phyloP scores from a whole-genome alignment of 2,113 vertebrate species.

The Corythornis madagascariensis region DNA sequence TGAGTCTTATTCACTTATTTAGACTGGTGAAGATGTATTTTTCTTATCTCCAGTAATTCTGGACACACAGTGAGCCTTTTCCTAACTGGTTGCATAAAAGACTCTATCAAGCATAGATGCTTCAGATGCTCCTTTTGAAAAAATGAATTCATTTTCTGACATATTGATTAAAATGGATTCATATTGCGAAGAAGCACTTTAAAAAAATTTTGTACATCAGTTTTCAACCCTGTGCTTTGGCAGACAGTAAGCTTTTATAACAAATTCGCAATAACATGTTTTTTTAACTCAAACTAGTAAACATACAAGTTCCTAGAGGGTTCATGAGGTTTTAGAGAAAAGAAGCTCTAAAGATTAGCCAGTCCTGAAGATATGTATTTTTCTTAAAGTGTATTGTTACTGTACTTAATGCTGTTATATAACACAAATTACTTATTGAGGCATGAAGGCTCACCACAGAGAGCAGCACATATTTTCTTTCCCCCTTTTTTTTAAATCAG shows the following conservation, averaged over 20 bases:
- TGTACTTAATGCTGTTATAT: conserved; percentile 32
- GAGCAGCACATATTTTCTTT: not conserved
- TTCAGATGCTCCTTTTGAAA: not conserved
- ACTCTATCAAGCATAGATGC: not conserved
- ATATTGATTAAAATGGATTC: not conserved
- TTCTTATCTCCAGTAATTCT: not conserved
- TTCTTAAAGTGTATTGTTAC: conserved; percentile 45
- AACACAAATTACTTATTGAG: conserved; percentile 55
- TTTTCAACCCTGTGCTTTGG: not conserved
- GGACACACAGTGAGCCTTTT: not conserved
- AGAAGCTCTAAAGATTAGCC: not conserved
- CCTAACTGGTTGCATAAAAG: not conserved
- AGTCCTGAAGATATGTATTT: not conserved
- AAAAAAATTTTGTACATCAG: not conserved
- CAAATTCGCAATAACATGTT: not conserved
- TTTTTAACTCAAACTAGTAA: not conserved
- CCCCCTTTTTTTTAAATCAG: not conserved
- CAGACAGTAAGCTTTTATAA: not conserved
- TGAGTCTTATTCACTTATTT: not conserved
- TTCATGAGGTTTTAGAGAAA: not conserved
- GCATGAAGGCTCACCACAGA: conserved; percentile 20
- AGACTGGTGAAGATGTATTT: not conserved
- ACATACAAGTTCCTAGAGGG: not conserved
- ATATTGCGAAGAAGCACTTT: not conserved
- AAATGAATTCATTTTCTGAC: not conserved